Base-by-base conservation (phyloP, 1,140 invertebrate genomes). In the Magallana angulata region DNA sequence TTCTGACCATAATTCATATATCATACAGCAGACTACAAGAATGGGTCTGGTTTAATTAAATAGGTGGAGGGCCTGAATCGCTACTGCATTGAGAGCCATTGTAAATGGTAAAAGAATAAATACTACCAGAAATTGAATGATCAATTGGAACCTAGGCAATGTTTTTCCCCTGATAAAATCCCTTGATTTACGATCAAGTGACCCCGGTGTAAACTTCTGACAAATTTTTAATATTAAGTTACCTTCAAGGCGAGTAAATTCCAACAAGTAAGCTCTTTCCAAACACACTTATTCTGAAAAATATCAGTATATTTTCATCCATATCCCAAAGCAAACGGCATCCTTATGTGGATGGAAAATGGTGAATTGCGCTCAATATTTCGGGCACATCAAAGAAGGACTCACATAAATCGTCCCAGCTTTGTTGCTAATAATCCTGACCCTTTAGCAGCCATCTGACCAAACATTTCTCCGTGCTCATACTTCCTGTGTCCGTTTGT, bases 311-410 rank as follows among this genome's bases (percentile, higher is more conserved):
- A 76, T 1, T 8, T 36, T 76, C 24, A 24, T 76, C 68, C 68
- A 76, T 76, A 76, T 76, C 68, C 68, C 68, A 76, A 76, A 76
- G 68, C 68, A 76, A 76, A 76, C 36, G 68, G 68, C 24, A 76
- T 12, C 24, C 36, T 30, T 48, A 48, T 48, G 68, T 30, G 36
- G 36, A 48, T 1, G 5, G 36, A 48, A 48, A 76, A 18, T 76
- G 68, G 68, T 76, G 24, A 30, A 24, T 48, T 76, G 68, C 18
- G 36, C 24, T 76, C 24, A 24, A 76, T 12, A 48, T 12, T 76
- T 76, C 24, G 24, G 68, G 24, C 68, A 76, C 24, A 76, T 48
- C 36, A 48, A 30, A 30, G 7, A 76, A 18, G 24, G 60, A 64
- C 16, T 18, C 60, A 16, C 18, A n/a, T 18, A 76, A 76, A 76